Evolutionary conservation across 2,888 invertebrate genomes (phyloP), one percentile per base, ranked within the genome.

Genomic region (Lycaena phlaeas): DNA sequence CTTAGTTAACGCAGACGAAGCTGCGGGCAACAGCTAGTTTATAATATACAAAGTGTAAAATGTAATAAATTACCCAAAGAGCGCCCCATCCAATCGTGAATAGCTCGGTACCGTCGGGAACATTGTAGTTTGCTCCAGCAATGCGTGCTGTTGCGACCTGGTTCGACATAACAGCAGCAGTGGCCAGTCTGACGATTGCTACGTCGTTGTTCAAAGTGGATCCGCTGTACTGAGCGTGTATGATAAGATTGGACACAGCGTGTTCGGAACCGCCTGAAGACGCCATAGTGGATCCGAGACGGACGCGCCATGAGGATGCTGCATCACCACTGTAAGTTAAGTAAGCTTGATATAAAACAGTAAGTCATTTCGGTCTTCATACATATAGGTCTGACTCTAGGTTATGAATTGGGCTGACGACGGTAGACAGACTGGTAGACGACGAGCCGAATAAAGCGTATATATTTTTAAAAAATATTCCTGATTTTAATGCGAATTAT

Each of bases 101-200:
- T 7, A 53, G 40, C 2, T 9, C 4, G 9, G 48, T 40, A 17
- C 45, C 43, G 39, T 52, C 55, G 9, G 48, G 14, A 6, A 55
- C 29, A 11, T 41, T 22, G 41, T 54, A 56, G 46, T 44, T 50
- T n/a, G 40, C 1, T 1, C 54, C 53, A 12, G 52, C 46, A 15
- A 55, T 43, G 5, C 44, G 14, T n/a, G 48, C 56, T 2, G 38
- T 5, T 1, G 12, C 40, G 2, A 57, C 31, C 4, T 4, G 14
- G 28, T 9, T 18, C 6, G 48, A 42, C 11, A 50, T 36, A 4
- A 31, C 26, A 5, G 56, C 52, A n/a, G 49, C 11, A 6, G 36
- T 11, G 3, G 43, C 26, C 1, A 61, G 53, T 30, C 47, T 46
- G 14, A 61, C 43, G 17, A 64, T 38, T n/a, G 61, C 57, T 2